Evolutionary conservation across 2,797 vertebrate genomes (phyloP).

Genomic region (Anabacerthia variegaticeps): DNA sequence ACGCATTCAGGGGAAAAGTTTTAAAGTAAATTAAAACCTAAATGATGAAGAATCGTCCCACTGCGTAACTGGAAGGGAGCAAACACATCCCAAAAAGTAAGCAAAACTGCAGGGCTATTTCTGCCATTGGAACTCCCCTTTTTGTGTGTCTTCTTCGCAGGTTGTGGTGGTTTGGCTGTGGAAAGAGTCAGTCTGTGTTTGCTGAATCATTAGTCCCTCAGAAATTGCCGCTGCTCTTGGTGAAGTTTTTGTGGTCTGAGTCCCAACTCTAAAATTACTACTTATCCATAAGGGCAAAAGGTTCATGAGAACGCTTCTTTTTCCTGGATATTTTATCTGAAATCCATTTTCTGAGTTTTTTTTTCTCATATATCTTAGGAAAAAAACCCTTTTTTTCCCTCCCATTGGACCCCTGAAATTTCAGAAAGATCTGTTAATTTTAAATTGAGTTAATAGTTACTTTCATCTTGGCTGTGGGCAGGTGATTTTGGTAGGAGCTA

Average conservation of each 20-base stretch:
- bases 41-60: neutral
- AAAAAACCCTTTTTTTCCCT: neutral
- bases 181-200: accelerated
- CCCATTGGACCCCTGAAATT: neutral
- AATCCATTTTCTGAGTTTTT: neutral
- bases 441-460: neutral
- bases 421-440: neutral
- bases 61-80: neutral
- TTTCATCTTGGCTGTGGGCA: neutral
- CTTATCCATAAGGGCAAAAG: neutral
- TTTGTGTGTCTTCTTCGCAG: neutral
- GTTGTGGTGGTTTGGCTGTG: neutral
- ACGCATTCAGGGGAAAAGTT: neutral
- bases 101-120: neutral
- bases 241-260: neutral
- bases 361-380: neutral
- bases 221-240: neutral
- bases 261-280: neutral
- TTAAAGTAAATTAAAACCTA: conserved; percentile 22
- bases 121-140: neutral
- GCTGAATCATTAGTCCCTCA: neutral
- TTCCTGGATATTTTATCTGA: neutral
- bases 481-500: neutral
- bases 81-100: neutral
- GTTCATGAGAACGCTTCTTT: neutral